Conservation (phyloP, 2,113 vertebrate genomes). For the Corythaeola cristata region DNA sequence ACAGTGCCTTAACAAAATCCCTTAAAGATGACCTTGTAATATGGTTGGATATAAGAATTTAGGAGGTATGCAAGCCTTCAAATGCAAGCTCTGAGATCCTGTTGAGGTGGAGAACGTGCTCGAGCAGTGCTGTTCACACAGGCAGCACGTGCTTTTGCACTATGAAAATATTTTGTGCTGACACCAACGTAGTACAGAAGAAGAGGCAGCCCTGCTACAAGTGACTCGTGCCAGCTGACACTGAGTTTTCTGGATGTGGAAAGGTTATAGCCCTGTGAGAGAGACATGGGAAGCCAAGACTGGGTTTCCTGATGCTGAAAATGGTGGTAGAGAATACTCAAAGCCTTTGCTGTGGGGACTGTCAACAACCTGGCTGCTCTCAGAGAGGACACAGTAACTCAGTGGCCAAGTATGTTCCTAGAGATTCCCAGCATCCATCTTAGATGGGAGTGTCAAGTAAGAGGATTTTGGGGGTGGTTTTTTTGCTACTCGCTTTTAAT, state of each 20-base stretch:
- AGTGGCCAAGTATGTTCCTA: background rate
- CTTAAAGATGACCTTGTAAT: background rate
- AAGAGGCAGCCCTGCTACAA: too few species aligned
- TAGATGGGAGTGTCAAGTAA: background rate
- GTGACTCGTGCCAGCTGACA: background rate
- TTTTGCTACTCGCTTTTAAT: background rate
- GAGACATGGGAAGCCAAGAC: background rate
- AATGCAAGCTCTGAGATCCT: background rate
- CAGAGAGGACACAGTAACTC: background rate
- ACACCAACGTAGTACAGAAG: rapidly evolving
- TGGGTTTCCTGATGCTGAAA: background rate
- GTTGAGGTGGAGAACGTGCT: background rate
- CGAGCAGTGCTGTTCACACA: rapidly evolving
- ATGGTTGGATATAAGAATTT: background rate
- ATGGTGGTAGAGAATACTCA: background rate
- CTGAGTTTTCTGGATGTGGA: background rate
- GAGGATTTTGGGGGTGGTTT: background rate
- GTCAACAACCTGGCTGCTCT: background rate
- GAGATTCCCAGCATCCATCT: background rate
- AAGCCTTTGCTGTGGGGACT: background rate
- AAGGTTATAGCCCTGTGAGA: background rate
- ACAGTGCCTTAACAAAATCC: background rate
- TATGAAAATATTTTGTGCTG: rapidly evolving
- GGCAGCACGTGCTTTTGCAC: background rate
- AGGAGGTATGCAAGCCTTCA: background rate